Conservation (phyloP, 2,888 invertebrate genomes). For the Trichopoda pennipes region DNA sequence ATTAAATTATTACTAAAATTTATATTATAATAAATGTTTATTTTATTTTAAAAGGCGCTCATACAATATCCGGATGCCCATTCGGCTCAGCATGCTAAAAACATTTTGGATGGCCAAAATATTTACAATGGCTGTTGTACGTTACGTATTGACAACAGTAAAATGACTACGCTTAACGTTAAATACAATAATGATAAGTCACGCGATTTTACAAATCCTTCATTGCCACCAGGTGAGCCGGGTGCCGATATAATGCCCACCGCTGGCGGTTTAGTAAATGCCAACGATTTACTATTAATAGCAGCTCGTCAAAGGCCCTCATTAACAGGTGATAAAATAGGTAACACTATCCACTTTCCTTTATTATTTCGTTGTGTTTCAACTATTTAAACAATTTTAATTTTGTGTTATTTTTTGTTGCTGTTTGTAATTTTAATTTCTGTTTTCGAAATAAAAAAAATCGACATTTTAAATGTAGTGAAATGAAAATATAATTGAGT, state of each 20-base stretch:
- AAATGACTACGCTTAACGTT: slow-evolving; percentile 98
- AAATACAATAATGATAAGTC: slow-evolving; percentile 99
- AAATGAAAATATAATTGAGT: too few relatives aligned
- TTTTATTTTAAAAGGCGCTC: slow-evolving; percentile 86
- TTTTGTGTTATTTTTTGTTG: slow-evolving; percentile 10
- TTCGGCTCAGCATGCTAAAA: slow-evolving; percentile 98
- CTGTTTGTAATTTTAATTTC: neutral
- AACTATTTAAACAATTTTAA: slow-evolving; percentile 46
- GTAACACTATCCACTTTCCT: slow-evolving; percentile 77
- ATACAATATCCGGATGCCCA: slow-evolving; percentile 99
- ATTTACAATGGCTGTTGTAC: slow-evolving; percentile 99
- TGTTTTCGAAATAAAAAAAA: neutral
- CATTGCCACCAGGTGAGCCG: slow-evolving; percentile 95
- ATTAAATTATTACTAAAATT: neutral
- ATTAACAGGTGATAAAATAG: slow-evolving; percentile 82
- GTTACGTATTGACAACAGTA: slow-evolving; percentile 99
- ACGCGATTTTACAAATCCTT: slow-evolving; percentile 99
- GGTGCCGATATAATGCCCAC: slow-evolving; percentile 84
- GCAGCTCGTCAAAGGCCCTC: slow-evolving; percentile 81
- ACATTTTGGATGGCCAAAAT: slow-evolving; percentile 98
- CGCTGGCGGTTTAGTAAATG: slow-evolving; percentile 82
- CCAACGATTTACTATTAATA: slow-evolving; percentile 82
- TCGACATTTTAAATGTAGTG: neutral
- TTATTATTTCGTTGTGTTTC: slow-evolving; percentile 65
- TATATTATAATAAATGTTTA: neutral